phyloP scores from a whole-genome alignment of 2,888 invertebrate species.

The Andrena fulva region DNA sequence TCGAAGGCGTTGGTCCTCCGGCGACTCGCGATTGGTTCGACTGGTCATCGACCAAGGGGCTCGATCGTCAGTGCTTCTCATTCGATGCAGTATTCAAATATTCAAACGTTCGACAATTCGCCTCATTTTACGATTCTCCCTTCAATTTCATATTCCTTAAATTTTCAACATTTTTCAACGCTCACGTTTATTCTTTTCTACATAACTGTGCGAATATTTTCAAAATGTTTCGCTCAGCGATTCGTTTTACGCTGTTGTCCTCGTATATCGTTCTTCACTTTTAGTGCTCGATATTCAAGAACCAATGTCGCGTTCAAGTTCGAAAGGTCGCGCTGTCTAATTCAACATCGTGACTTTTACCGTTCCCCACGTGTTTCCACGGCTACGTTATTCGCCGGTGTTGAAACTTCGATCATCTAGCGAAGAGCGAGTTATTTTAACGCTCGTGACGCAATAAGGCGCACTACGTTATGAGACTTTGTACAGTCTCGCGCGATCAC shows the following conservation, averaged over 20 bases:
- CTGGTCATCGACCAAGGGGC: slow-evolving; percentile 63
- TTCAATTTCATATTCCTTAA: neutral
- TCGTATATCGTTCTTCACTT: neutral
- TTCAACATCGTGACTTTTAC: neutral
- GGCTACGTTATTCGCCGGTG: neutral
- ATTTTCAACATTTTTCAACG: neutral
- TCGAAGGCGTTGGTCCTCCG: slow-evolving; percentile 64
- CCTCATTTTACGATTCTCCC: neutral
- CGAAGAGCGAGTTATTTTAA: slow-evolving; percentile 32
- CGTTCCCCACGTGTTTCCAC: neutral
- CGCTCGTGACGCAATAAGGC: slow-evolving; percentile 44
- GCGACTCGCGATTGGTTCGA: slow-evolving; percentile 57
- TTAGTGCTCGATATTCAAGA: neutral
- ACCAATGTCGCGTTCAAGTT: slow-evolving; percentile 7
- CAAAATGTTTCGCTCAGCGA: neutral
- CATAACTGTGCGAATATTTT: neutral
- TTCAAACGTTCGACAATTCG: neutral
- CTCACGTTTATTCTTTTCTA: neutral
- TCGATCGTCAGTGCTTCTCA: slow-evolving; percentile 69
- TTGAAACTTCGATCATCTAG: slow-evolving; percentile 23
- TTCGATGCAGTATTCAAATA: neutral
- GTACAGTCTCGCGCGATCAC: slow-evolving; percentile 35
- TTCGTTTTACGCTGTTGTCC: neutral
- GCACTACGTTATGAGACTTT: slow-evolving; percentile 36
- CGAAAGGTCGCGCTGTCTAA: neutral